Conservation (phyloP, 2,888 invertebrate genomes). For the Gortyna flavago region DNA sequence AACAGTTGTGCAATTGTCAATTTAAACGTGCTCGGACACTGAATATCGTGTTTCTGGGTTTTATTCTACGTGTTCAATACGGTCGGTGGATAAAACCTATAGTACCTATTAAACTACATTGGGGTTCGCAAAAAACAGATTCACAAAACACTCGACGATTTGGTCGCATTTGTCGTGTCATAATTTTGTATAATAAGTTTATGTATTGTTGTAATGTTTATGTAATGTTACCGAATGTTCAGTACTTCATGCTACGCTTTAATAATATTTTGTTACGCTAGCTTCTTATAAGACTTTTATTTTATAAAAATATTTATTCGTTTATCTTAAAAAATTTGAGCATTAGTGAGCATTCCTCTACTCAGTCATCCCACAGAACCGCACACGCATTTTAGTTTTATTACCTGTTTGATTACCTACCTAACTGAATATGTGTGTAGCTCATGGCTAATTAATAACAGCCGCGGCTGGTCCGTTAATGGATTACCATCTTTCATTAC, state of each 20-base stretch:
- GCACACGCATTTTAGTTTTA: background rate
- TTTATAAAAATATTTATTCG: background rate
- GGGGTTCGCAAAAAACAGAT: slow-evolving; percentile 2
- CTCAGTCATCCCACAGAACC: background rate
- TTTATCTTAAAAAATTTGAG: background rate
- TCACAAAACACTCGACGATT: background rate
- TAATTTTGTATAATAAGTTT: background rate
- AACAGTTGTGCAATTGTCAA: slow-evolving; percentile 72
- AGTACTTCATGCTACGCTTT: background rate
- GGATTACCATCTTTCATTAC: no score
- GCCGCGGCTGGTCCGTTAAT: no score
- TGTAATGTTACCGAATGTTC: background rate
- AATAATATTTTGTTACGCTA: background rate
- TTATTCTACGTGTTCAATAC: slow-evolving; percentile 36
- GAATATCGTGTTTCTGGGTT: slow-evolving; percentile 35
- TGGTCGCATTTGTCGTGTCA: background rate
- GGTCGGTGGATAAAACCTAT: slow-evolving; percentile 7
- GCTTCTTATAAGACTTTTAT: background rate
- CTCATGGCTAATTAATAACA: no score
- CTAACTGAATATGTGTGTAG: background rate
- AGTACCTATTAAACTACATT: background rate
- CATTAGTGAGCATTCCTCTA: background rate
- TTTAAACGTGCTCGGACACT: slow-evolving; percentile 45
- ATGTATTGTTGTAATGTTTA: no score
- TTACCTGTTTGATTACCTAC: background rate